Evolutionary conservation across 2,113 vertebrate genomes (phyloP), one percentile per base, ranked within the genome.

Genomic region (Cyanoderma ruficeps): DNA sequence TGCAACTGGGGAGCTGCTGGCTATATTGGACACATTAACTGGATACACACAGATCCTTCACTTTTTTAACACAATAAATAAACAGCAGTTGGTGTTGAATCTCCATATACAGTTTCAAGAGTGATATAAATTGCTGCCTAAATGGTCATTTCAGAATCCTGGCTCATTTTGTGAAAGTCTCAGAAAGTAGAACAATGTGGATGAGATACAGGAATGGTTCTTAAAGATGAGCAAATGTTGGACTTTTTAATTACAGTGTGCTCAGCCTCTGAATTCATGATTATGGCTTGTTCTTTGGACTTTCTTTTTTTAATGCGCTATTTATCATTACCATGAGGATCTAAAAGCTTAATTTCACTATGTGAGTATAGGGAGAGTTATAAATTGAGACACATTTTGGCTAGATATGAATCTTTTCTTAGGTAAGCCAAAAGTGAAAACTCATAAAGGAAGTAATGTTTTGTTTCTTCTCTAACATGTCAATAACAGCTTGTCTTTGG

Each of bases 391-490:
- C 71, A 80, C 79, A 27, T 89, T 96, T 92, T 90, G 53, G 21
- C 72, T 92, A 44, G 72, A 70, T 80, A 91, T 56, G 27, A 84
- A 44, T 82, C 11, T 96, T 87, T 95, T 77, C 27, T 60, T 76
- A 44, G 49, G 53, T 65, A 89, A 91, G 57, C 12, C 3, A 5
- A 80, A 92, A 92, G 31, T 47, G 55, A 81, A 87, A 67, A 69
- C 59, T 89, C 11, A 13, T 60, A 49, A 93, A 84, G 35, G 25
- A 33, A 70, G 25, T 81, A 88, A 87, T 89, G 60, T 90, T 88
- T 94, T 95, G 46, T 93, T 92, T 92, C 74, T 80, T 84, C 57
- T 82, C 35, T 63, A 95, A 39, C 30, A 25, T 55, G 53, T 87
- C 65, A 63, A 88, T 86, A 95, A 53, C 71, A 78, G 39, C 46